Base-by-base conservation (phyloP, 2,797 vertebrate genomes). In the Brachyalestes nurse region DNA sequence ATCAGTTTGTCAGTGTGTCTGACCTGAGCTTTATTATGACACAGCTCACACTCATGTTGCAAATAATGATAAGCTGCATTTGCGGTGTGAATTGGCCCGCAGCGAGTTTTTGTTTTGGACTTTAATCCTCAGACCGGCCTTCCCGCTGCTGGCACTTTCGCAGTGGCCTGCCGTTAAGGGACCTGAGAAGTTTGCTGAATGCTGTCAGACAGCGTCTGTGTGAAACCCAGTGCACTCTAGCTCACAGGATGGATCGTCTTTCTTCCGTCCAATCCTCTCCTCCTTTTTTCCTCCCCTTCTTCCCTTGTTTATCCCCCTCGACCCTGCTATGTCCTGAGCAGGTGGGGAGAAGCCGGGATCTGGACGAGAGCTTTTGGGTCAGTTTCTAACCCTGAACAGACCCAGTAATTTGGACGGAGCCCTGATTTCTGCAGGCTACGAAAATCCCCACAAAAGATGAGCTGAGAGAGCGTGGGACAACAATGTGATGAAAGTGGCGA, bases 321-420 rank as follows among this genome's bases (percentile, higher is more conserved):
- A 67, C 73, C 67, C 71, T 69, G 67, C 13, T 34, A 49, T 7
- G 13, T 78, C 72, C 40, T 7, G 58, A 79, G 77, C 93, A 93
- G 93, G 93, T 94, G 93, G 88, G 89, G 42, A 65, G 13, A 45
- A 72, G 72, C 81, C 25, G 28, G 65, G 72, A 55, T 82, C 69
- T 77, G 62, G 61, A 40, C 49, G 55, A 75, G 66, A 83, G 88
- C 92, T 92, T 88, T 92, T 90, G 92, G 93, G 92, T 95, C 93
- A 92, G 91, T 95, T 90, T 94, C 93, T 90, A 16, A 83, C 91
- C 87, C 90, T 91, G 89, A 91, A 92, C 91, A 86, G 90, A 94
- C 91, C 94, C 88, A 92, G 91, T 93, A 94, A 94, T 94, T 94
- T 94, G 89, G 91, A 90, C 88, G 61, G 84, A 89, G 91, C 91